phyloP scores from a whole-genome alignment of 1,140 invertebrate species.

The Schlechtendalia chinensis region DNA sequence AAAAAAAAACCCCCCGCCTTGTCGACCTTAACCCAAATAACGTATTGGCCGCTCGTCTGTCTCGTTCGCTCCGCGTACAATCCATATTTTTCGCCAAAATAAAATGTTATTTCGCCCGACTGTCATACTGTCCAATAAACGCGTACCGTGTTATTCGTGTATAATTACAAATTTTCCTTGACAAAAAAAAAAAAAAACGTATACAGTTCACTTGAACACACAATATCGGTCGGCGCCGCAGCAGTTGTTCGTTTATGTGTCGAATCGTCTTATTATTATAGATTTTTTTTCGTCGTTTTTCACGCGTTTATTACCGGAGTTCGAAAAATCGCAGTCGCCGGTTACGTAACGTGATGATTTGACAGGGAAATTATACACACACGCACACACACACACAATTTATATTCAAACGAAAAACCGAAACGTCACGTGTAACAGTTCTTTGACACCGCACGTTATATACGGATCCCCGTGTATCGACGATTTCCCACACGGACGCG shows the following conservation, averaged over 20 bases:
- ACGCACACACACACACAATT: too few relatives aligned
- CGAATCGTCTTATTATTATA: too few relatives aligned
- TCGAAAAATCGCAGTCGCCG: background rate
- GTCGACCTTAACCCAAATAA: conserved; percentile 17
- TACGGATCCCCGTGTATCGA: background rate
- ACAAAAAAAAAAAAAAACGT: too few relatives aligned
- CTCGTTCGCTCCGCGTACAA: background rate
- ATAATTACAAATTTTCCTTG: too few relatives aligned
- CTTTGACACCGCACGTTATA: conserved; percentile 16
- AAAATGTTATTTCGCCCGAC: background rate
- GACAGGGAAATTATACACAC: conserved; percentile 37
- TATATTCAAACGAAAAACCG: background rate
- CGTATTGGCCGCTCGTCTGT: background rate
- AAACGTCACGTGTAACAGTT: conserved; percentile 34
- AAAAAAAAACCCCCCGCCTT: background rate
- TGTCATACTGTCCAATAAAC: too few relatives aligned
- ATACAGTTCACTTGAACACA: too few relatives aligned
- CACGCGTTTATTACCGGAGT: background rate
- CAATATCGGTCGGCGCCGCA: too few relatives aligned
- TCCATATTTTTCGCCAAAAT: background rate
- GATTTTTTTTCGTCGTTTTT: background rate
- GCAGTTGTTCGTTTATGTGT: too few relatives aligned
- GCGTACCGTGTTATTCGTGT: too few relatives aligned
- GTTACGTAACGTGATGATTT: conserved; percentile 24
- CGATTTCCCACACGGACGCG: conserved; percentile 25